Conservation (phyloP, 53 echinoderm and acorn worm genomes). For the Mesocentrotus franciscanus region DNA sequence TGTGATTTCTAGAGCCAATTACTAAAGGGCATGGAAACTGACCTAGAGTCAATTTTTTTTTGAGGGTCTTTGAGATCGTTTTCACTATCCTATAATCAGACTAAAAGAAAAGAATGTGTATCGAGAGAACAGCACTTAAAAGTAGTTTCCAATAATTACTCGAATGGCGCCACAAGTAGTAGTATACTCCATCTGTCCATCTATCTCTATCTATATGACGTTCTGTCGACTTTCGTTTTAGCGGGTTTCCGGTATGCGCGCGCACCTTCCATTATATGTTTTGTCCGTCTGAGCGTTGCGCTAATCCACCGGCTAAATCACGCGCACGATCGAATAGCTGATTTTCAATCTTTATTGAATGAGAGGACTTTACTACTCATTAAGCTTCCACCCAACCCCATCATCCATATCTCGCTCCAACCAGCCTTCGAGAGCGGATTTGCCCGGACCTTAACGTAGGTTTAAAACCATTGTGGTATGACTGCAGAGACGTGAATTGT, state of each 20-base stretch:
- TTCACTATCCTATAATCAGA: not conserved
- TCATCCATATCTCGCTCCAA: not conserved
- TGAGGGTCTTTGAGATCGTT: too few species aligned
- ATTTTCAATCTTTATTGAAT: slow-evolving; percentile 43
- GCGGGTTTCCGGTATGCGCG: slow-evolving; percentile 33
- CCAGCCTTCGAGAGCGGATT: not conserved
- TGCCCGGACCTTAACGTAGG: slow-evolving; percentile 37
- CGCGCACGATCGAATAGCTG: slow-evolving; percentile 43
- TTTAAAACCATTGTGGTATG: not conserved
- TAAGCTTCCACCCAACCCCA: slow-evolving; percentile 1
- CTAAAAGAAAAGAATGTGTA: not conserved
- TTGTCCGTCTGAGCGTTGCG: slow-evolving; percentile 37
- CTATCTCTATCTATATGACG: not conserved
- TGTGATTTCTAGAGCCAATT: too few species aligned
- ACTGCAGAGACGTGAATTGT: not conserved
- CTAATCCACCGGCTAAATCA: slow-evolving; percentile 49
- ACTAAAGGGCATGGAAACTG: too few species aligned
- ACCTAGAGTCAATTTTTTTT: too few species aligned
- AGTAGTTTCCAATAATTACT: not conserved
- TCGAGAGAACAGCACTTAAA: not conserved
- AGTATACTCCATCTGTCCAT: not conserved
- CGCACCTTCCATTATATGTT: slow-evolving; percentile 29
- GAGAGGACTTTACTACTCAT: slow-evolving; percentile 48
- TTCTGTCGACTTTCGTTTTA: not conserved
- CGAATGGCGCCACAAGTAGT: not conserved